These are phyloP conservation scores for Cheilosia grossa DNA, from an alignment of 2,888 invertebrate species.

Conservation along the genomic window DNA sequence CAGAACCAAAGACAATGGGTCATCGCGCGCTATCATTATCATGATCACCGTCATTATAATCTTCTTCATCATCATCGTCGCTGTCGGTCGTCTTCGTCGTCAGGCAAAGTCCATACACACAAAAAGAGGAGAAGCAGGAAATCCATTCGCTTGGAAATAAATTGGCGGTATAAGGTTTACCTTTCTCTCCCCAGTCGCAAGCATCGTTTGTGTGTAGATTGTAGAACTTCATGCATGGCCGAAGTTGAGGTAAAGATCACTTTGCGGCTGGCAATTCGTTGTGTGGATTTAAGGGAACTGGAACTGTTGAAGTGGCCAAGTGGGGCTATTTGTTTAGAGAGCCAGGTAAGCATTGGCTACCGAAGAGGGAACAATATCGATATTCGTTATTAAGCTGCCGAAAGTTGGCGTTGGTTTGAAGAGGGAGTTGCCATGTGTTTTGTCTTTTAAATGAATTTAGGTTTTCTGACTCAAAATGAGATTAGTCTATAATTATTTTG, in stretches of 20 bases:
- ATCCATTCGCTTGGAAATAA: slow-evolving; percentile 55
- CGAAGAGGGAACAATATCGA: slow-evolving; percentile 1
- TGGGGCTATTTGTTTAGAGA: slow-evolving; percentile 8
- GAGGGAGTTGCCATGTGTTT: no score
- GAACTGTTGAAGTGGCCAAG: slow-evolving; percentile 9
- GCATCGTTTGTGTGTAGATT: slow-evolving; percentile 8
- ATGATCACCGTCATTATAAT: slow-evolving; percentile 69
- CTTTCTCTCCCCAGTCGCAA: slow-evolving; percentile 33
- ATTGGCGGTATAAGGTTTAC: slow-evolving; percentile 50
- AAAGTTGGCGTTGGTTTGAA: no score
- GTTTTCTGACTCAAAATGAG: no score
- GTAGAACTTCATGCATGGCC: slow-evolving; percentile 43
- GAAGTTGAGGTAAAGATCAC: slow-evolving; percentile 9
- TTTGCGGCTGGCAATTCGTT: slow-evolving; percentile 10
- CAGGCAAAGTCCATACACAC: slow-evolving; percentile 12
- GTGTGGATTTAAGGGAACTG: slow-evolving; percentile 13
- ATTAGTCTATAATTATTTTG: no score
- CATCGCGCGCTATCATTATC: slow-evolving; percentile 68
- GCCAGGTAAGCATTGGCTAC: slow-evolving; percentile 28
- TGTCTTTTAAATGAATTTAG: no score
- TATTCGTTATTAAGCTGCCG: neutral
- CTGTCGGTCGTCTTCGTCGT: slow-evolving; percentile 32
- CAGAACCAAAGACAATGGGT: slow-evolving; percentile 67
- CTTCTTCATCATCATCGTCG: slow-evolving; percentile 37
- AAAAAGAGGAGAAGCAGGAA: slow-evolving; percentile 51